Conservation (phyloP, 2,888 invertebrate species). For the Meghimatium bilineatum region DNA sequence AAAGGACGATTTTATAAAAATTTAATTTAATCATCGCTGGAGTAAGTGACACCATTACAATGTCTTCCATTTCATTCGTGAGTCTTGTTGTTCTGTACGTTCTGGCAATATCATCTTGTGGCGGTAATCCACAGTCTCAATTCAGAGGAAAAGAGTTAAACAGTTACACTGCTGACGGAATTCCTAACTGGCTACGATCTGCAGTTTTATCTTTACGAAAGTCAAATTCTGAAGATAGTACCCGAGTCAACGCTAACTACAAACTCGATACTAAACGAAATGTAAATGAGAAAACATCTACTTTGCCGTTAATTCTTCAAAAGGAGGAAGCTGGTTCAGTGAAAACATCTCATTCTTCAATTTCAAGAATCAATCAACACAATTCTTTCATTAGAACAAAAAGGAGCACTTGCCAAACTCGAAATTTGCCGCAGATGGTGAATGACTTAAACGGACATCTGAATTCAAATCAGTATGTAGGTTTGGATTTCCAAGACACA, state of each 20-base stretch:
- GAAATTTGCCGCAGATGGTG: slow-evolving; percentile 4
- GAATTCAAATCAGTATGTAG: not conserved
- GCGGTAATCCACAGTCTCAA: not conserved
- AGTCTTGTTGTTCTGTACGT: not conserved
- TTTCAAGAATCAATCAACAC: not conserved
- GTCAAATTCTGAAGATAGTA: not conserved
- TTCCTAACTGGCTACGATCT: not conserved
- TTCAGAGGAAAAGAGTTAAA: not conserved
- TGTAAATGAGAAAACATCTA: not conserved
- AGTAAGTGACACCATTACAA: not conserved
- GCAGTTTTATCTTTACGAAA: not conserved
- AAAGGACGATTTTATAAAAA: too few species aligned
- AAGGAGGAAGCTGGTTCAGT: not conserved
- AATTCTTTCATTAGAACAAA: slow-evolving; percentile 39
- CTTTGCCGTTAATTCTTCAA: not conserved
- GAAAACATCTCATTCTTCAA: not conserved
- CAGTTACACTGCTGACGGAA: not conserved
- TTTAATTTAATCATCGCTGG: not conserved
- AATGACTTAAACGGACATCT: slow-evolving; percentile 17
- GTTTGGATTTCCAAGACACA: not conserved
- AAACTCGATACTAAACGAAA: not conserved
- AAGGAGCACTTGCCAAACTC: slow-evolving; percentile 10
- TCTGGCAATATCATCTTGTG: not conserved
- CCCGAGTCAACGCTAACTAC: not conserved
- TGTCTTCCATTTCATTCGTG: not conserved